These are phyloP conservation scores for Megaceryle maxima DNA, from an alignment of 2,113 vertebrate genomes.

Conservation along the genomic window DNA sequence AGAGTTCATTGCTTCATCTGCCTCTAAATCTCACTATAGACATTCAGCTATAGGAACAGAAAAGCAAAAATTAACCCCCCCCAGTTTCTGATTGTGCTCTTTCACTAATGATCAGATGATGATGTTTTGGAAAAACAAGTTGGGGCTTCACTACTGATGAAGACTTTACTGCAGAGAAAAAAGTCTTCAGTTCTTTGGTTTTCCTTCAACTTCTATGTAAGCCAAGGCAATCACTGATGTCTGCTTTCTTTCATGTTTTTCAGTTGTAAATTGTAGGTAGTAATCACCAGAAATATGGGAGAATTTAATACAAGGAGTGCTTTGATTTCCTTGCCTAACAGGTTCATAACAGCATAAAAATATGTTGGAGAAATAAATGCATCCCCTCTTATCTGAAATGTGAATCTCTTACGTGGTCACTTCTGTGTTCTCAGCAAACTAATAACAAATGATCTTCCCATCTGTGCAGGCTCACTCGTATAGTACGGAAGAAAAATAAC, in stretches of 20 bases:
- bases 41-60: not conserved
- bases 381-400: not conserved
- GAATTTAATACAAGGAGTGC: not conserved
- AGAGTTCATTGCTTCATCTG: not conserved
- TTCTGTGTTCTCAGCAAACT: constrained; percentile 12
- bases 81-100: not conserved
- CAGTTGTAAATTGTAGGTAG: not conserved
- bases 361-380: not conserved
- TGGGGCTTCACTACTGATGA: not conserved
- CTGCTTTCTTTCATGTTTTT: not conserved
- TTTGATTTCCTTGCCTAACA: not conserved
- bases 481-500: constrained; percentile 25
- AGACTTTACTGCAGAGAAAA: not conserved
- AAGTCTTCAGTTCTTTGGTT: not conserved
- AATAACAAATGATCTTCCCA: constrained; percentile 44
- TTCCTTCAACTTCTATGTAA: not conserved
- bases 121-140: not conserved
- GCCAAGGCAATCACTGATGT: not conserved
- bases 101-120: not conserved
- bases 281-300: not conserved
- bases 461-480: constrained; percentile 9
- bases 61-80: not conserved
- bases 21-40: not conserved
- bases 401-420: constrained; percentile 35
- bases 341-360: not conserved